Conservation (phyloP, 2,797 vertebrate genomes). For the Gadopsis bispinosus region DNA sequence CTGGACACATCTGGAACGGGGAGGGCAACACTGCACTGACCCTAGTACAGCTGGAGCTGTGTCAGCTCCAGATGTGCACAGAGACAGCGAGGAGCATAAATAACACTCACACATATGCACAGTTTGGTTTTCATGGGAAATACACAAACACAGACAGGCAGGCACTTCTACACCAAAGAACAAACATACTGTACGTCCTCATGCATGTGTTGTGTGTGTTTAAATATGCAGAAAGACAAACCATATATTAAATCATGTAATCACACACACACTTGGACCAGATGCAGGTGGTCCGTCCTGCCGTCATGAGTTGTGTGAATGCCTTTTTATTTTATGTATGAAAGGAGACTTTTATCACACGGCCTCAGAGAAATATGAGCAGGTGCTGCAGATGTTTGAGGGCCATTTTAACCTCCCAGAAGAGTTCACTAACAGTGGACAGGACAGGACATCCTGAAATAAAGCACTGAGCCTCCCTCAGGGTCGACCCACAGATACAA, state of each 20-base stretch:
- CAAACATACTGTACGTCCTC: constrained; percentile 23
- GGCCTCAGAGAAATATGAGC: constrained; percentile 73
- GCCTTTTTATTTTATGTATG: constrained; percentile 72
- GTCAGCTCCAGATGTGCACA: constrained; percentile 30
- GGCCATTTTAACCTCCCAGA: constrained; percentile 63
- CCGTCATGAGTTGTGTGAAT: constrained; percentile 68
- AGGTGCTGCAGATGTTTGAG: constrained; percentile 67
- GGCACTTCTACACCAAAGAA: constrained; percentile 27
- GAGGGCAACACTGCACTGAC: constrained; percentile 61
- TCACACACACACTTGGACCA: constrained; percentile 21
- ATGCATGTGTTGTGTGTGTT: background rate
- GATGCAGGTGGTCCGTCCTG: constrained; percentile 52
- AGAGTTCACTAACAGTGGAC: constrained; percentile 36
- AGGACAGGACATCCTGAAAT: constrained; percentile 45
- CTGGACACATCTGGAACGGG: constrained; percentile 71
- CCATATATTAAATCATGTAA: constrained; percentile 25
- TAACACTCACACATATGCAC: constrained; percentile 66
- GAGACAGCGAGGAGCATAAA: constrained; percentile 69
- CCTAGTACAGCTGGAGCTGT: constrained; percentile 75
- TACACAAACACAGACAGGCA: constrained; percentile 56
- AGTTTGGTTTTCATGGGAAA: constrained; percentile 58
- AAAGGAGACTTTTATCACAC: constrained; percentile 70
- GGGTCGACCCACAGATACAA: constrained; percentile 22
- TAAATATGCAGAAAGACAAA: constrained; percentile 34
- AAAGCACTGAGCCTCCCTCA: constrained; percentile 30